A percentile compares a stretch with the other conserved stretches of the same genome.
These are phyloP conservation scores for Pangasius macronema DNA, from an alignment of 2,797 vertebrate genomes.

Conservation along the genomic window DNA sequence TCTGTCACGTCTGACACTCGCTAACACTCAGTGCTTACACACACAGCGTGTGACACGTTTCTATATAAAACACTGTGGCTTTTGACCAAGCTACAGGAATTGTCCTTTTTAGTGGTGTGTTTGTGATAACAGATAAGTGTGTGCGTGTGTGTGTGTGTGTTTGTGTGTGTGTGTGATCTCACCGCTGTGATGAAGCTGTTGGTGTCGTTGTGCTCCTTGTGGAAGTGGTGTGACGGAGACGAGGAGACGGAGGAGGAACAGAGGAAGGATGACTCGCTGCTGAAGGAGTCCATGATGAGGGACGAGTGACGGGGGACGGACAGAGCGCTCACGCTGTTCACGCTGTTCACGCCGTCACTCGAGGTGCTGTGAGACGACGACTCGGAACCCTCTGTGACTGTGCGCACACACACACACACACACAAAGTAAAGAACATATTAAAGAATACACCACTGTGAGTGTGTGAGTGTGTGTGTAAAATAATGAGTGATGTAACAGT, in stretches of 20 bases:
- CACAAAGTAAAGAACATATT: neutral
- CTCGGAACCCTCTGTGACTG: slow-evolving; percentile 76
- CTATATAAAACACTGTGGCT: neutral
- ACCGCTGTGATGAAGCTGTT: slow-evolving; percentile 78
- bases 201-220: slow-evolving; percentile 67
- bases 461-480: neutral
- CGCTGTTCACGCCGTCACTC: slow-evolving; percentile 70
- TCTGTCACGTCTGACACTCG: neutral
- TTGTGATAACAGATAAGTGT: neutral
- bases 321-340: slow-evolving; percentile 59
- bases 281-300: slow-evolving; percentile 45
- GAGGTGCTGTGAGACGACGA: slow-evolving; percentile 77
- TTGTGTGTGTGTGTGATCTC: slow-evolving; percentile 59
- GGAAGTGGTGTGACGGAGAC: slow-evolving; percentile 61
- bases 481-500: neutral
- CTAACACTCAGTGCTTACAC: neutral
- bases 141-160: slow-evolving; percentile 43
- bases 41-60: neutral
- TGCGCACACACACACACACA: slow-evolving; percentile 12
- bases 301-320: slow-evolving; percentile 55
- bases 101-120: neutral
- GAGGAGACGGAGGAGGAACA: slow-evolving; percentile 54
- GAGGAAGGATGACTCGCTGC: slow-evolving; percentile 62
- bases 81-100: neutral
- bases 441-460: neutral